Conservation (phyloP, 2,113 vertebrate species). For the Porphyrio hochstetteri region DNA sequence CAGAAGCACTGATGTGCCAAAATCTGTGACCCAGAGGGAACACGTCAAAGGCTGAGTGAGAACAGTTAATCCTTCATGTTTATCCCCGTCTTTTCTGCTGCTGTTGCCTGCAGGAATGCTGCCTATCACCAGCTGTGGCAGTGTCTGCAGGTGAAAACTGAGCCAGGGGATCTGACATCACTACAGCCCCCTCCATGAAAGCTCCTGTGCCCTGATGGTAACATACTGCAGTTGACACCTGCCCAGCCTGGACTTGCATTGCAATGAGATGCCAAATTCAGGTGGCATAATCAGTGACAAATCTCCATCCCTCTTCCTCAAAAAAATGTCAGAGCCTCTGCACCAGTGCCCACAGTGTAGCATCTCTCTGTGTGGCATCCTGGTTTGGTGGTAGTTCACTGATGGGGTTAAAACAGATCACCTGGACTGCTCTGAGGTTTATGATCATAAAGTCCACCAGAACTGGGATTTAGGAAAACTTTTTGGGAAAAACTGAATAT, state of each 20-base stretch:
- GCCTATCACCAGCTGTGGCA: constrained; percentile 13
- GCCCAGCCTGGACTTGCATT: neutral
- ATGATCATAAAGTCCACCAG: neutral
- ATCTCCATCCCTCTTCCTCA: neutral
- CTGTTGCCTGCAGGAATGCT: constrained; percentile 24
- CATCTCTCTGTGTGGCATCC: neutral
- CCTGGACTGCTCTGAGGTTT: neutral
- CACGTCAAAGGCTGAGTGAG: constrained; percentile 22
- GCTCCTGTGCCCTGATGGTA: fast-evolving
- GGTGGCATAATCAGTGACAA: neutral
- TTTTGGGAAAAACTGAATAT: neutral
- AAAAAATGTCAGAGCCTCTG: neutral
- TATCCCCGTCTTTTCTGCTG: neutral
- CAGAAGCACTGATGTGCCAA: neutral
- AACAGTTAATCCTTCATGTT: constrained; percentile 42
- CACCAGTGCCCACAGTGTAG: fast-evolving
- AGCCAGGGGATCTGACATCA: neutral
- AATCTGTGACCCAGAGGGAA: constrained; percentile 32
- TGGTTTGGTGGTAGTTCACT: neutral
- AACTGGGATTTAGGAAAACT: neutral
- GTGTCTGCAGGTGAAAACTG: neutral
- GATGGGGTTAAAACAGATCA: neutral
- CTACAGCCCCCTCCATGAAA: neutral
- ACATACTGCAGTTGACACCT: neutral
- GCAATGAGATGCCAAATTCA: neutral